Evolutionary conservation across 1,140 invertebrate genomes (phyloP), one percentile per base, ranked within the genome.

Genomic region (Thaumatotibia leucotreta): DNA sequence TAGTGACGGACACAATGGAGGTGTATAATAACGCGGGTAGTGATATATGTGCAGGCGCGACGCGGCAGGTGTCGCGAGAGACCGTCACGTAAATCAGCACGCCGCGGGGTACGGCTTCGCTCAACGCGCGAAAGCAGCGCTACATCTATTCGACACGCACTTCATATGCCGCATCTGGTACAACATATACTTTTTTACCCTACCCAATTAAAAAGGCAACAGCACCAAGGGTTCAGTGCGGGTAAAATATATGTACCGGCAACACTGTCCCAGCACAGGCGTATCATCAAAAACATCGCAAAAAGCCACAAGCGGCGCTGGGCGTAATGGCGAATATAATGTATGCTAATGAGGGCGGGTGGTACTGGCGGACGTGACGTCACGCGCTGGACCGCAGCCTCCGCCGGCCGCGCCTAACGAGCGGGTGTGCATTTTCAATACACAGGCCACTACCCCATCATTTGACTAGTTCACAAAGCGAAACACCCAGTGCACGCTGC

Each of bases 311-410:
- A 82, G 84, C 82, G 68, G 72, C 73, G 74, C 75, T 79, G 77
- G 73, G 78, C 80, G 84, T 86, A 84, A 87, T 83, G 80, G 84
- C 77, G 83, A 87, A 87, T 87, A 89, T 90, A 89, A 90, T 89
- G 80, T 89, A 90, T 90, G 88, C 76, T 91, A 89, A 91, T 89
- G 86, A 89, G 84, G 80, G 79, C 76, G 75, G 82, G 80, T 74
- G 79, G 80, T 79, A 77, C 69, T 74, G 76, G 74, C 70, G 83
- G 81, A 88, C 85, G 86, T 88, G 88, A 85, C 84, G 83, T 88
- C 88, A 89, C 86, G 88, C 85, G 80, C 79, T 69, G 85, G 84
- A 88, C 85, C 85, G 75, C 86, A 89, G 84, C 83, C 79, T 77
- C 80, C 75, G 70, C 72, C 75, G 79, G 71, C 72, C 76, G 73